phyloP scores from a whole-genome alignment of 2,113 vertebrate genomes.

The Nerophis lumbriciformis region DNA sequence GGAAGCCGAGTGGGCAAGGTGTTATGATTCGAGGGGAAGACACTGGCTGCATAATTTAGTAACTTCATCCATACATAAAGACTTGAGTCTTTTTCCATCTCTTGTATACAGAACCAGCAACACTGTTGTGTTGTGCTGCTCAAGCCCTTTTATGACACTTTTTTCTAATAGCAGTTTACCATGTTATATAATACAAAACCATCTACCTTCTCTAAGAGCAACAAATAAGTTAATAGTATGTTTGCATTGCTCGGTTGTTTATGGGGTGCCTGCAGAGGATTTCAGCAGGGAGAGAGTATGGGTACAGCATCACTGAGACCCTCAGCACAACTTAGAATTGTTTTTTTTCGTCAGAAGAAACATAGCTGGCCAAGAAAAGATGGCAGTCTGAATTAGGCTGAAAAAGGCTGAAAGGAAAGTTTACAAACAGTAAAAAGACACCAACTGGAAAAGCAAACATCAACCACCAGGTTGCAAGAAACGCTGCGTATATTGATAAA shows the following conservation, averaged over 20 bases:
- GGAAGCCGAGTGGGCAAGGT: constrained; percentile 43
- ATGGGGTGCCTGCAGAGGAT: constrained; percentile 26
- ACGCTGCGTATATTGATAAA: neutral
- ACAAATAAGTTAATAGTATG: neutral
- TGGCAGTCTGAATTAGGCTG: neutral
- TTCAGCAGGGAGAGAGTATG: constrained; percentile 42
- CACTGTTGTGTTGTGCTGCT: constrained; percentile 31
- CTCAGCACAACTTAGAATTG: constrained; percentile 14
- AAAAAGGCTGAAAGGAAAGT: constrained; percentile 25
- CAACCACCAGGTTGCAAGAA: constrained; percentile 7
- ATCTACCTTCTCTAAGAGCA: neutral
- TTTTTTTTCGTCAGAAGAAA: constrained; percentile 1
- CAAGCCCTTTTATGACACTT: constrained; percentile 1
- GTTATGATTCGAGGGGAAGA: constrained; percentile 47
- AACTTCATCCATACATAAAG: constrained; percentile 44
- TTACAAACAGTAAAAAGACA: neutral
- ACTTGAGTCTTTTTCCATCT: neutral
- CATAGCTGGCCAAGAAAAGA: constrained; percentile 11
- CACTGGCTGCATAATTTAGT: constrained; percentile 29
- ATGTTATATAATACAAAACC: neutral
- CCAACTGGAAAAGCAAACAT: constrained; percentile 20
- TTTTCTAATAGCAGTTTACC: constrained; percentile 10
- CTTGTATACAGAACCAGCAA: constrained; percentile 15
- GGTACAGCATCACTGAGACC: constrained; percentile 38
- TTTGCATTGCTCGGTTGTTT: constrained; percentile 19